Conservation (phyloP, 1,140 invertebrate species). For the Lineus longissimus region DNA sequence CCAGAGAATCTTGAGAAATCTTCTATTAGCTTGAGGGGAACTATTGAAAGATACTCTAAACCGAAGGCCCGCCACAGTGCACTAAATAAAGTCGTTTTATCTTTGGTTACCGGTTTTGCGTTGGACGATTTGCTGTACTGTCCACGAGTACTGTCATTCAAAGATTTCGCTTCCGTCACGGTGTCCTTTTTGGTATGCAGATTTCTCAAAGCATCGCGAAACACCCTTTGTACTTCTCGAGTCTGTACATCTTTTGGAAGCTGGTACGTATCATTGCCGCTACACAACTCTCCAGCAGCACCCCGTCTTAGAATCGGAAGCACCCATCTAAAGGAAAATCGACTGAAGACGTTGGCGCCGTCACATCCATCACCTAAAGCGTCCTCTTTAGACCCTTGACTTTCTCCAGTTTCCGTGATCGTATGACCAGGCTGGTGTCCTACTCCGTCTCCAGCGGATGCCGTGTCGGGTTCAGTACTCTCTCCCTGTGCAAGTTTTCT, state of each 20-base stretch:
- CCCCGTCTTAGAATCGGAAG: conserved; percentile 80
- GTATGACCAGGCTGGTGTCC: conserved; percentile 54
- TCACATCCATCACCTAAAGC: conserved; percentile 78
- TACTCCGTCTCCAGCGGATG: conserved; percentile 30
- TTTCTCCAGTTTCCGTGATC: conserved; percentile 45
- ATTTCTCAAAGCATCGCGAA: too few relatives aligned
- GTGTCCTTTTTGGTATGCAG: too few relatives aligned
- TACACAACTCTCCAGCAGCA: conserved; percentile 64
- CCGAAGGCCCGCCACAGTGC: conserved; percentile 81
- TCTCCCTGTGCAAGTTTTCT: conserved; percentile 26
- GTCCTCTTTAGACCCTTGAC: conserved; percentile 64
- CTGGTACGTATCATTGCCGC: conserved; percentile 79
- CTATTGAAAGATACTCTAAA: conserved; percentile 81
- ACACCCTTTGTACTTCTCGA: background rate
- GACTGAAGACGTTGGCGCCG: conserved; percentile 65
- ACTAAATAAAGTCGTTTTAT: conserved; percentile 59
- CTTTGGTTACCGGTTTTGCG: too few relatives aligned
- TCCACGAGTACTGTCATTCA: too few relatives aligned
- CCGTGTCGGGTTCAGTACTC: conserved; percentile 32
- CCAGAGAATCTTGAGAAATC: conserved; percentile 82
- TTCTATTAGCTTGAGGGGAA: conserved; percentile 77
- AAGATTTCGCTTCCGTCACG: too few relatives aligned
- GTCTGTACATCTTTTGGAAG: conserved; percentile 71
- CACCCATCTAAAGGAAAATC: conserved; percentile 83
- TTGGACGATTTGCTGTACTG: too few relatives aligned